Conservation (phyloP, 2,888 invertebrate species). For the Ceraclea dissimilis region DNA sequence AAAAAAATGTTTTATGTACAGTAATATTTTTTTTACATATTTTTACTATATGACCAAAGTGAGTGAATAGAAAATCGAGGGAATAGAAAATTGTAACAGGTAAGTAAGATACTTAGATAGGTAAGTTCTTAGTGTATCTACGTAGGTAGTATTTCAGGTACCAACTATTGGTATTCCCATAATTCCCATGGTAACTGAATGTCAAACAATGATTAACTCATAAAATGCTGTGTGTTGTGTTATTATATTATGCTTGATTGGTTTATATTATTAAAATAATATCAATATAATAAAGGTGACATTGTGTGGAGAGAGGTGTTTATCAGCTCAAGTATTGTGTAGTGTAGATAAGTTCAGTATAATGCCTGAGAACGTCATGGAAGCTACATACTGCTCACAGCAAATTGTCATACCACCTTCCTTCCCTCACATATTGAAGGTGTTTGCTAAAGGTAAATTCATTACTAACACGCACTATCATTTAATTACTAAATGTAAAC, state of each 20-base stretch:
- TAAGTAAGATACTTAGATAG: too few relatives aligned
- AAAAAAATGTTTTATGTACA: too few relatives aligned
- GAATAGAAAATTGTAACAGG: too few relatives aligned
- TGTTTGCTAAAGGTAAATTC: constrained; percentile 65
- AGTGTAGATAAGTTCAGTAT: background rate
- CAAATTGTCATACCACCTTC: constrained; percentile 78
- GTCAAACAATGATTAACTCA: background rate
- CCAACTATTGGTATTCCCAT: too few relatives aligned
- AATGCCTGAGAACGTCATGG: constrained; percentile 29
- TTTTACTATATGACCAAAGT: too few relatives aligned
- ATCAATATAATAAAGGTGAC: background rate
- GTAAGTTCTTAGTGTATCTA: too few relatives aligned
- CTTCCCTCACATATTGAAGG: constrained; percentile 74
- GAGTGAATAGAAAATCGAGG: too few relatives aligned
- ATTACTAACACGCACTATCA: background rate
- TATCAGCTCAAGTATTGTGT: too few relatives aligned
- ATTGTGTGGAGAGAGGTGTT: background rate
- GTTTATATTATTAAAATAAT: background rate
- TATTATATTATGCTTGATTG: background rate
- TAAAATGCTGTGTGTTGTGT: background rate
- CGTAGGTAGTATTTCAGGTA: too few relatives aligned
- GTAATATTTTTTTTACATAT: too few relatives aligned
- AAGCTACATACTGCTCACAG: constrained; percentile 72
- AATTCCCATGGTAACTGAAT: background rate
- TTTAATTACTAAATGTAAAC: constrained; percentile 1